Conservation (phyloP, 1,140 invertebrate genomes). For the Drosophila fuyamai region DNA sequence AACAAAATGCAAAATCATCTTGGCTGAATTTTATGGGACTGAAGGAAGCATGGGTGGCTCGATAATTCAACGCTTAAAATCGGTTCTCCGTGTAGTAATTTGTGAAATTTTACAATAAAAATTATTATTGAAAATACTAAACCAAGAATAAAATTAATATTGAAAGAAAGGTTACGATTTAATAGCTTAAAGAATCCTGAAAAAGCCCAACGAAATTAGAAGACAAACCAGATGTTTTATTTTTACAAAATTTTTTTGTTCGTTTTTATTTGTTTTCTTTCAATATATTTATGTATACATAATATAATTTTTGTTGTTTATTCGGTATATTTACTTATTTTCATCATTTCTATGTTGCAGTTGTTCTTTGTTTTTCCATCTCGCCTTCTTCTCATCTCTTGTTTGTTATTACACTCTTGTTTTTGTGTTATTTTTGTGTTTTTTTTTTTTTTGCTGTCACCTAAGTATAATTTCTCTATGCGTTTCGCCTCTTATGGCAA, state of each 20-base stretch:
- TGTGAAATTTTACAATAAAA: no score
- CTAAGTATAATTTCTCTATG: constrained; percentile 78
- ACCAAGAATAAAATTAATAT: no score
- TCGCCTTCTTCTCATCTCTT: constrained; percentile 18
- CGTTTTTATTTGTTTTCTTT: constrained; percentile 84
- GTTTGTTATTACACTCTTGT: constrained; percentile 44
- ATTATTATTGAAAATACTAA: background rate
- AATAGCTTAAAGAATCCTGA: no score
- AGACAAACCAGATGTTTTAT: constrained; percentile 38
- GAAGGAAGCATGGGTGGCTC: background rate
- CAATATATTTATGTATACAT: constrained; percentile 85
- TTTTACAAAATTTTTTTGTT: constrained; percentile 84
- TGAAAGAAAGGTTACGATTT: background rate
- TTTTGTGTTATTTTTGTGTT: constrained; percentile 29
- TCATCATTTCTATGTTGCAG: constrained; percentile 77
- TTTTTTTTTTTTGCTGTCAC: constrained; percentile 33
- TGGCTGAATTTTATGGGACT: background rate
- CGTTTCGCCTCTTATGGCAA: constrained; percentile 33
- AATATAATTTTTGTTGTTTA: constrained; percentile 81
- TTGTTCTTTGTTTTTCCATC: constrained; percentile 58
- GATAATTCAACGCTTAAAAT: background rate
- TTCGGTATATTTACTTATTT: constrained; percentile 76
- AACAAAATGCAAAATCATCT: constrained; percentile 20
- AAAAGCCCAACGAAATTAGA: background rate
- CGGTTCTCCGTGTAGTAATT: no score